Evolutionary conservation across 2,888 invertebrate genomes (phyloP).

Genomic region (Phania funesta): DNA sequence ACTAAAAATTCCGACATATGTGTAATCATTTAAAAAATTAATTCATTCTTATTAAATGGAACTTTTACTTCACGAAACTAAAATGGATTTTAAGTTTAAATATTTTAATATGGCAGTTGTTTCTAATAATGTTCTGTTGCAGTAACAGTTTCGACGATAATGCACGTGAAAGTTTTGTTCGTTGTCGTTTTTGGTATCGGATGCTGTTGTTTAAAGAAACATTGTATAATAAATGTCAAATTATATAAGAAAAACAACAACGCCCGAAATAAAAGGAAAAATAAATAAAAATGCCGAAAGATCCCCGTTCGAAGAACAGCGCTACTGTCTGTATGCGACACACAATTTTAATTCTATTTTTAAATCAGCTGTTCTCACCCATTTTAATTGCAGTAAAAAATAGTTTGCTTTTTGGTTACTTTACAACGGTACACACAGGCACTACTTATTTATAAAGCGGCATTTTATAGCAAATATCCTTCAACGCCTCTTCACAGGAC

Average conservation of each 20-base stretch:
- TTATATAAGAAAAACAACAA: constrained; percentile 58
- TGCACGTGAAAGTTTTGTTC: neutral
- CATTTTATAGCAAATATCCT: constrained; percentile 37
- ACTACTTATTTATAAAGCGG: neutral
- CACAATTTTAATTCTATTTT: neutral
- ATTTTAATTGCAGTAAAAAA: too few relatives aligned
- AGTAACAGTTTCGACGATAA: too few relatives aligned
- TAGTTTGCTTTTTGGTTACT: constrained; percentile 19
- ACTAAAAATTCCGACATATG: too few relatives aligned
- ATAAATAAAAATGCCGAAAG: constrained; percentile 63
- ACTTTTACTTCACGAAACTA: too few relatives aligned
- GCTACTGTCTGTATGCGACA: too few relatives aligned
- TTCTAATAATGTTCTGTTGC: too few relatives aligned
- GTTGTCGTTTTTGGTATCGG: neutral
- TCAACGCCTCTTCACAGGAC: constrained; percentile 56
- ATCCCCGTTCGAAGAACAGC: constrained; percentile 18
- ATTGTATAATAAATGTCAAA: constrained; percentile 63
- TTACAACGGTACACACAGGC: neutral
- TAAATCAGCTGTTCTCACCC: too few relatives aligned
- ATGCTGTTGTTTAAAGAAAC: constrained; percentile 66
- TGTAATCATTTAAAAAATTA: too few relatives aligned
- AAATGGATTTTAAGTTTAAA: too few relatives aligned
- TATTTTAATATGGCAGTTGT: too few relatives aligned
- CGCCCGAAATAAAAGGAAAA: constrained; percentile 37
- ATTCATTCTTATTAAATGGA: too few relatives aligned